Evolutionary conservation across 2,113 vertebrate genomes (phyloP).

Genomic region (Myrmophylax atrothorax): DNA sequence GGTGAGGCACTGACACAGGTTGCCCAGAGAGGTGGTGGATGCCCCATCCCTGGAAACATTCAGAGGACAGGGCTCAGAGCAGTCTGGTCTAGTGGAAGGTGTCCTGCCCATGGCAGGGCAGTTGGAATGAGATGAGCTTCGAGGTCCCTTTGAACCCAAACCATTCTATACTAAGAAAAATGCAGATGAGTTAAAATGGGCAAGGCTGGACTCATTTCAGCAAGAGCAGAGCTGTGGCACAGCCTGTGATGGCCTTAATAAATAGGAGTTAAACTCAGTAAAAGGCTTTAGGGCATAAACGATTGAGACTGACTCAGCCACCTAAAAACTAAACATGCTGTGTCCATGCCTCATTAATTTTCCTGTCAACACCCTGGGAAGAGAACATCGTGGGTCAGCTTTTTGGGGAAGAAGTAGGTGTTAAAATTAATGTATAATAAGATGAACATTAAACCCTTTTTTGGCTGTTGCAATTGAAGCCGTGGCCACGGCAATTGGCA

Average conservation of each 20-base stretch:
- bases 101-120: accelerated
- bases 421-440: slow-evolving; percentile 14
- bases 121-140: neutral
- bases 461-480: neutral
- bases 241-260: neutral
- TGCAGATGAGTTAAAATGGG: neutral
- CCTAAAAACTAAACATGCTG: neutral
- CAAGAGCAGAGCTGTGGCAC: neutral
- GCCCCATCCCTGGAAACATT: neutral
- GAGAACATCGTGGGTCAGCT: neutral
- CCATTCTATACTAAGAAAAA: neutral
- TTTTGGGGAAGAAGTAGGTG: slow-evolving; percentile 3
- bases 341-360: slow-evolving; percentile 37
- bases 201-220: neutral
- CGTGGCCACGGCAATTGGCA: neutral
- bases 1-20: neutral
- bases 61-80: neutral
- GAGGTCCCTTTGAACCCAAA: neutral
- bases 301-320: slow-evolving; percentile 24
- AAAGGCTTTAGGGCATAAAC: slow-evolving; percentile 13
- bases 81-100: neutral
- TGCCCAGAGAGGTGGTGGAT: neutral
- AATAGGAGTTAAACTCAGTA: slow-evolving; percentile 3
- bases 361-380: slow-evolving; percentile 40
- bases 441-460: neutral